These are phyloP conservation scores for Pseudochirops cupreus DNA, from an alignment of 2,797 vertebrate species.

Conservation along the genomic window DNA sequence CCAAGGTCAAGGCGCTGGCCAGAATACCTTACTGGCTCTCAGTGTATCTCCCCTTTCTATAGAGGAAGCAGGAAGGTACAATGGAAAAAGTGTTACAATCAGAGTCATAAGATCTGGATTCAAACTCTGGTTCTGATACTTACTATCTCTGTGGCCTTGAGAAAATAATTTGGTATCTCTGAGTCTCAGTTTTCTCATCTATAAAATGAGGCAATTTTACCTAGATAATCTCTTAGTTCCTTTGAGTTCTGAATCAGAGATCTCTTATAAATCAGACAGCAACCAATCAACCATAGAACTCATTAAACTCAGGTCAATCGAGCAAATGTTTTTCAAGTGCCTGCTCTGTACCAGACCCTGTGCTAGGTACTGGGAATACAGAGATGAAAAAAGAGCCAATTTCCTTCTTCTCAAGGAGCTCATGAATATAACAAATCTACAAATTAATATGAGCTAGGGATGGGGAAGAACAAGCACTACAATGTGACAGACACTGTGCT, in stretches of 20 bases:
- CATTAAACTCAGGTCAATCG: neutral
- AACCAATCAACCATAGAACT: neutral
- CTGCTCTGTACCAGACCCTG: neutral
- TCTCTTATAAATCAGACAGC: too few relatives aligned
- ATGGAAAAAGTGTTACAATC: neutral
- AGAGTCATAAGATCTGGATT: neutral
- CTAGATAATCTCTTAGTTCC: neutral
- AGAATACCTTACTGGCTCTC: neutral
- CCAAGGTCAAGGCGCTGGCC: too few relatives aligned
- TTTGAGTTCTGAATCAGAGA: too few relatives aligned
- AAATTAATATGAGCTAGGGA: neutral
- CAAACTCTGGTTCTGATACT: neutral
- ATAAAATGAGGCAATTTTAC: neutral
- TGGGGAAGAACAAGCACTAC: neutral
- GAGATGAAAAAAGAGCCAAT: neutral
- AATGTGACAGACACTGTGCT: neutral
- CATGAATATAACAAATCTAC: neutral
- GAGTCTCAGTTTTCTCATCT: neutral
- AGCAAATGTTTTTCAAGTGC: neutral
- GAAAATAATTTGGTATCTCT: neutral
- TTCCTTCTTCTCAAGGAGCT: neutral
- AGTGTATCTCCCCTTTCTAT: neutral
- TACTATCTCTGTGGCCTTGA: neutral
- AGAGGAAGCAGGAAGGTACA: neutral
- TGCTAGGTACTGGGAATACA: neutral